Evolutionary conservation across 2,113 vertebrate genomes (phyloP), one percentile per base, ranked within the genome.

Genomic region (Leptosomus discolor): DNA sequence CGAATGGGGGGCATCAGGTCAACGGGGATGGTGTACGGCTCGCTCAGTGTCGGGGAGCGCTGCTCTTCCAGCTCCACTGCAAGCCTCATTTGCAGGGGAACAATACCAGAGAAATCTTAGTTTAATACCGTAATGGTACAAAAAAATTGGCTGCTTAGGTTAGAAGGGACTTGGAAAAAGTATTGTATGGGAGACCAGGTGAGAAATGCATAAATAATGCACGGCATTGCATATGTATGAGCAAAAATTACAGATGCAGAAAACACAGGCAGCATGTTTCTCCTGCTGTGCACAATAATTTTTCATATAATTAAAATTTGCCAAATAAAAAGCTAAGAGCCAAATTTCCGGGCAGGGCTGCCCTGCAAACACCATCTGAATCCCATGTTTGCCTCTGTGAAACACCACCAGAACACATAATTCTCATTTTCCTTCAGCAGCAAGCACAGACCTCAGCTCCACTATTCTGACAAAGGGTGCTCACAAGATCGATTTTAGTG

Each of bases 31-130:
- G 22, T 15, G 39, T 9, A 8, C 2, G 6, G 41, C 34, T 45
- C 17, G 36, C 21, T 29, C 15, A 8, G 32, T 20, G 32, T 36
- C 1, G 1, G 48, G 29, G 60, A 19, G 51, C 53, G 5, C 37
- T 23, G 17, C 21, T 87, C 60, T 22, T 21, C 34, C 57, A 23
- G 27, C 39, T 29, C 32, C 1, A 1, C 23, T 1, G 0, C 34
- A 11, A 71, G 14, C 51, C 50, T 29, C 26, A 4, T 36, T 61
- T 41, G 22, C 43, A 34, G 43, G 20, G 1, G 5, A 32, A 23
- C 9, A 5, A 58, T 14, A 30, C 9, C 18, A 26, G 29, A 57
- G 51, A 30, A 45, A 21, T 32, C 36, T 63, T 32, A n/a, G 17
- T 39, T 50, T 7, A 26, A 19, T 9, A 11, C 19, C 50, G 36